Percentiles rank a stretch among this genome's conserved stretches.
Evolutionary conservation across 2,888 invertebrate species (phyloP).

Genomic region (Hemaris fuciformis): DNA sequence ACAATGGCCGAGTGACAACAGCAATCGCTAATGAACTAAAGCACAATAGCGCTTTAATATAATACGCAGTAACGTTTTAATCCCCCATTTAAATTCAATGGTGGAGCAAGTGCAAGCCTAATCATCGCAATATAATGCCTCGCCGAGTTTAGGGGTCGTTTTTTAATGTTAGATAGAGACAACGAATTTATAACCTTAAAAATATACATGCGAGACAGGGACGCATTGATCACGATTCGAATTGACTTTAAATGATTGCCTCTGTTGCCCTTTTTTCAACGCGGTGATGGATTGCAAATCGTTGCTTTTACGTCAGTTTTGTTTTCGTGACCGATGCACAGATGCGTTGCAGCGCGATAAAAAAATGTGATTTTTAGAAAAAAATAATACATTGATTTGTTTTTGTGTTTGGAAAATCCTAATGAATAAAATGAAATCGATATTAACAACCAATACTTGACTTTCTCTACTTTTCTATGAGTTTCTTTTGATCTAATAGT

Average conservation of each 20-base stretch:
- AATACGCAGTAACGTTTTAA: conserved; percentile 69
- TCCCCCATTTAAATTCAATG: conserved; percentile 81
- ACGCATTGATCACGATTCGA: conserved; percentile 55
- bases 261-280: conserved; percentile 67
- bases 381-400: conserved; percentile 21
- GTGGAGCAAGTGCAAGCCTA: conserved; percentile 76
- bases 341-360: too few relatives aligned
- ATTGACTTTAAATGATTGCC: conserved; percentile 79
- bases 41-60: conserved; percentile 75
- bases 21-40: conserved; percentile 71
- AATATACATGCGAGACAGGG: conserved; percentile 38
- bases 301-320: conserved; percentile 47
- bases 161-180: conserved; percentile 58
- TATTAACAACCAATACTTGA: too few relatives aligned
- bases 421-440: too few relatives aligned
- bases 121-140: conserved; percentile 81
- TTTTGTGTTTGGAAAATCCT: background rate
- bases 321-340: conserved; percentile 1
- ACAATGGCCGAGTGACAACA: conserved; percentile 53
- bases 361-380: background rate
- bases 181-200: conserved; percentile 28
- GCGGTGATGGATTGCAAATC: conserved; percentile 76
- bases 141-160: conserved; percentile 62
- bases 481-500: too few relatives aligned
- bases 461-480: too few relatives aligned